Percentiles rank a stretch among this genome's conserved stretches.
phyloP scores from a whole-genome alignment of 92 coral and sea anemone genomes.

The Siderastrea radians region DNA sequence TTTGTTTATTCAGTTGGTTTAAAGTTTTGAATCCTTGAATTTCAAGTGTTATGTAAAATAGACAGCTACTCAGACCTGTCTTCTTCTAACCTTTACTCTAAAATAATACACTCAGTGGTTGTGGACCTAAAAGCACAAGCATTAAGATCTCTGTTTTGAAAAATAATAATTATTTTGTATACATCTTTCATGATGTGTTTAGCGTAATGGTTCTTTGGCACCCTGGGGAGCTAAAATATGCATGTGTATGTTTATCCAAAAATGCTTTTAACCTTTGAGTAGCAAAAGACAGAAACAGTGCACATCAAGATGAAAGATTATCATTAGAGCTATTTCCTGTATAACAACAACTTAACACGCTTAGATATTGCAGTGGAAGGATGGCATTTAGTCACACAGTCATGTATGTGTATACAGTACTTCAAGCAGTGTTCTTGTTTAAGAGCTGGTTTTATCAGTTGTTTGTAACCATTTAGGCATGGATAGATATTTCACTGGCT shows the following conservation, averaged over 20 bases:
- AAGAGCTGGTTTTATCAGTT: too few species aligned
- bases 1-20: not conserved
- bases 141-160: not conserved
- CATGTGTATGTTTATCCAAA: not conserved
- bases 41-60: not conserved
- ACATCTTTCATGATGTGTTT: slow-evolving; percentile 15
- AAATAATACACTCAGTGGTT: not conserved
- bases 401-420: too few species aligned
- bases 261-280: not conserved
- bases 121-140: not conserved
- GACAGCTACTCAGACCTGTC: not conserved
- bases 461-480: too few species aligned
- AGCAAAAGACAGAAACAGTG: too few species aligned
- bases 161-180: not conserved
- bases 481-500: too few species aligned
- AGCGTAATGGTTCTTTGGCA: slow-evolving; percentile 14
- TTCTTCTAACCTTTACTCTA: not conserved
- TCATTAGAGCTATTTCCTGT: too few species aligned
- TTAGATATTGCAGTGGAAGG: too few species aligned
- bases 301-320: too few species aligned
- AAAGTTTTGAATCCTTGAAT: not conserved
- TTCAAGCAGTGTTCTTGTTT: too few species aligned
- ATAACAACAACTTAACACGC: too few species aligned
- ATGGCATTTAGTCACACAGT: too few species aligned
- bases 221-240: not conserved